A percentile compares a stretch with the other conserved stretches of the same genome.
phyloP scores from a whole-genome alignment of 2,888 invertebrate species.

The Trypoxylon attenuatum region DNA sequence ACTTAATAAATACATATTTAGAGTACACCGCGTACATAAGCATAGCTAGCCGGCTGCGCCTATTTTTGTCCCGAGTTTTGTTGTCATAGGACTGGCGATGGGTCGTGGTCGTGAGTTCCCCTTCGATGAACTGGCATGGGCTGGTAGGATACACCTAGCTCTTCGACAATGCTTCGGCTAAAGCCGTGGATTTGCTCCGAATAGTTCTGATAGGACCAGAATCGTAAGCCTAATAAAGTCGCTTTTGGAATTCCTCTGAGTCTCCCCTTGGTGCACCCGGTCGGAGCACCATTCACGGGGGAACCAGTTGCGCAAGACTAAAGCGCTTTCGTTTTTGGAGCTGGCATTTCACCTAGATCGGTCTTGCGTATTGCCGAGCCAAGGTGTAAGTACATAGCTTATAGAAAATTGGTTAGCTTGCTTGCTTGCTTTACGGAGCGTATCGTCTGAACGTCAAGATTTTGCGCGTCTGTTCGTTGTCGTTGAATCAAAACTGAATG shows the following conservation, averaged over 20 bases:
- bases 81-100: slow-evolving; percentile 71
- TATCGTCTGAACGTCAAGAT: background rate
- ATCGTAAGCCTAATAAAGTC: slow-evolving; percentile 33
- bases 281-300: background rate
- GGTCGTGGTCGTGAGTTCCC: slow-evolving; percentile 37
- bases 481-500: background rate
- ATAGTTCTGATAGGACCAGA: slow-evolving; percentile 25
- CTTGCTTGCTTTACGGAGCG: background rate
- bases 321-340: background rate
- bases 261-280: background rate
- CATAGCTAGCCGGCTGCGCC: slow-evolving; percentile 66
- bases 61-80: slow-evolving; percentile 69
- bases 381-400: too few species aligned
- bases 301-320: background rate
- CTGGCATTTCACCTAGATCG: too few species aligned
- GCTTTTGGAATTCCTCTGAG: slow-evolving; percentile 14
- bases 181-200: slow-evolving; percentile 36
- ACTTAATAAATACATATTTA: slow-evolving; percentile 74
- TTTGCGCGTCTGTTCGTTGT: background rate
- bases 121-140: slow-evolving; percentile 20
- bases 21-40: slow-evolving; percentile 62
- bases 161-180: slow-evolving; percentile 40
- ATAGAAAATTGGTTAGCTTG: background rate
- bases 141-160: slow-evolving; percentile 29
- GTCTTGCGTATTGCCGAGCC: background rate